These are phyloP conservation scores for Echinometra lucunter DNA, from an alignment of 53 echinoderm and acorn worm species.

Conservation along the genomic window DNA sequence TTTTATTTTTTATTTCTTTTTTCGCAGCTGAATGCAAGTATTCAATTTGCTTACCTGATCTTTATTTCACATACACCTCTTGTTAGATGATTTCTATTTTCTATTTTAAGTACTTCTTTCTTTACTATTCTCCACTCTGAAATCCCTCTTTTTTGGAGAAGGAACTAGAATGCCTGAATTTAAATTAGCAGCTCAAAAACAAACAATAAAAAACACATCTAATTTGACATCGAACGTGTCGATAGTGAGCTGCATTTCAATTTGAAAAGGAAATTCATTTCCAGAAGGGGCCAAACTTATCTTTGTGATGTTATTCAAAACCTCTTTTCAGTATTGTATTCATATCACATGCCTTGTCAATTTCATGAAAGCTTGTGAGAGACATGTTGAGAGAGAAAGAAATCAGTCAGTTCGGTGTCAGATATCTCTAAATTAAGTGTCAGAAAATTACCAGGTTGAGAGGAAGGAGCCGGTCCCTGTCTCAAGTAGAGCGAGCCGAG, in stretches of 20 bases:
- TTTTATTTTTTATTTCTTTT: too few relatives aligned
- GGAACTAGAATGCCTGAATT: too few relatives aligned
- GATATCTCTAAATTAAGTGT: slow-evolving; percentile 47
- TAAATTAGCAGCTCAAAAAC: too few relatives aligned
- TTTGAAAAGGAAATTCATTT: not conserved
- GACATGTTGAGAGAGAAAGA: not conserved
- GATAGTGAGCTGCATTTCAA: not conserved
- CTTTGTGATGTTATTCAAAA: not conserved
- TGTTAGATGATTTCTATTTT: too few relatives aligned
- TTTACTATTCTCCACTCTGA: too few relatives aligned
- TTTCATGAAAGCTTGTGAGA: not conserved
- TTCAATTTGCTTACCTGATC: too few relatives aligned
- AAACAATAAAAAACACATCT: too few relatives aligned
- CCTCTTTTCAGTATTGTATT: not conserved
- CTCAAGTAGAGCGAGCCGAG: slow-evolving; percentile 17
- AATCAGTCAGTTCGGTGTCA: not conserved
- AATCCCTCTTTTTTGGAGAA: too few relatives aligned
- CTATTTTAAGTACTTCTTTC: too few relatives aligned
- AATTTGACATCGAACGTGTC: too few relatives aligned
- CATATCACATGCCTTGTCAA: not conserved
- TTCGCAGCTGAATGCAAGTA: too few relatives aligned
- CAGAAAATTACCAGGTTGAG: slow-evolving; percentile 43
- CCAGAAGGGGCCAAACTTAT: not conserved
- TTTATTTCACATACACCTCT: too few relatives aligned
- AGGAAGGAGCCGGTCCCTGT: not conserved